phyloP scores from a whole-genome alignment of 2,888 invertebrate species.

The Macaria liturata region DNA sequence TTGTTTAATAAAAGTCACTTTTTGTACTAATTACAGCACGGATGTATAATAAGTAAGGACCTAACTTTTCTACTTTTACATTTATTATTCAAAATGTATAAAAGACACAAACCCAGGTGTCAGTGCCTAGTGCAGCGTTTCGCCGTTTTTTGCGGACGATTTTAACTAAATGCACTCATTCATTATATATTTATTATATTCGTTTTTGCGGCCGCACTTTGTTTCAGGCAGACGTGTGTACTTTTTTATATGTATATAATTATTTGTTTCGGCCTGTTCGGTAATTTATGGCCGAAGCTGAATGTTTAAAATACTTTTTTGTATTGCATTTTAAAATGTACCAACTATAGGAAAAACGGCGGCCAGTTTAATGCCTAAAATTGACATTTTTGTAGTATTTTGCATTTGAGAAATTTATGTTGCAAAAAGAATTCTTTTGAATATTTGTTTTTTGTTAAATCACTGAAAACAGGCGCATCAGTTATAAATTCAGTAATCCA shows the following conservation, averaged over 20 bases:
- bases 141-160: constrained; percentile 31
- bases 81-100: too few species aligned
- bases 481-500: too few species aligned
- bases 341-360: neutral
- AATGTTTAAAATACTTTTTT: constrained; percentile 20
- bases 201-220: constrained; percentile 32
- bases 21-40: too few species aligned
- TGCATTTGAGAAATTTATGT: too few species aligned
- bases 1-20: too few species aligned
- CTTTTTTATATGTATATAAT: constrained; percentile 20
- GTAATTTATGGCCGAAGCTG: constrained; percentile 25
- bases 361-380: too few species aligned
- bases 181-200: constrained; percentile 34
- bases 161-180: constrained; percentile 39
- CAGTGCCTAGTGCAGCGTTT: constrained; percentile 14
- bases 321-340: constrained; percentile 12
- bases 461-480: too few species aligned
- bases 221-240: constrained; percentile 27
- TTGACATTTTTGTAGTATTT: too few species aligned
- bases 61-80: too few species aligned
- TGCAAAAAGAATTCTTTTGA: too few species aligned
- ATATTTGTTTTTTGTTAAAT: too few species aligned
- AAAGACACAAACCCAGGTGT: constrained; percentile 10
- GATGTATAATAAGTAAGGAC: too few species aligned
- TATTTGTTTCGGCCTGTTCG: constrained; percentile 16